Percentiles rank a stretch among this genome's conserved stretches.
These are phyloP conservation scores for Hedya salicella DNA, from an alignment of 2,888 invertebrate species.

Conservation along the genomic window DNA sequence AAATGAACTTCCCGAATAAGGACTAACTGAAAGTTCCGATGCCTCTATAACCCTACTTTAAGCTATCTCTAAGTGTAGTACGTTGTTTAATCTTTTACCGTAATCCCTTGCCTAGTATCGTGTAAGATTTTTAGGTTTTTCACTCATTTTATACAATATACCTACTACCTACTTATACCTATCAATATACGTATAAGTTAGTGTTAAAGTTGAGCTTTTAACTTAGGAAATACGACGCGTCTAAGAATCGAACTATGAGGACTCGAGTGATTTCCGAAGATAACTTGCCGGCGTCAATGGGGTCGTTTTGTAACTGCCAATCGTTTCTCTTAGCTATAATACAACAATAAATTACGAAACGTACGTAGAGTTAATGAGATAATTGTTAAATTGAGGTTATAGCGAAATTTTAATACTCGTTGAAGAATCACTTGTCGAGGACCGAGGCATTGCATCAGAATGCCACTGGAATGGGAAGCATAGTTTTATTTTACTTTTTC, in stretches of 20 bases:
- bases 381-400: constrained; percentile 79
- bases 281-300: constrained; percentile 54
- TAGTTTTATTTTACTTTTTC: constrained; percentile 49
- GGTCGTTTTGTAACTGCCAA: constrained; percentile 74
- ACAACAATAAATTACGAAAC: constrained; percentile 66
- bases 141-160: constrained; percentile 85
- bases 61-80: constrained; percentile 83
- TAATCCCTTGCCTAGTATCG: constrained; percentile 78
- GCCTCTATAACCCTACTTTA: constrained; percentile 72
- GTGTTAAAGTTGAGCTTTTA: constrained; percentile 79
- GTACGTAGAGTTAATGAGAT: constrained; percentile 73
- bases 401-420: constrained; percentile 83
- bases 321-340: constrained; percentile 70
- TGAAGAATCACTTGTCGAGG: constrained; percentile 69
- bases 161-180: constrained; percentile 58
- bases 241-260: constrained; percentile 54
- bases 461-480: constrained; percentile 53
- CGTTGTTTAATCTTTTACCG: constrained; percentile 77
- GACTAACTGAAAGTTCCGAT: constrained; percentile 49
- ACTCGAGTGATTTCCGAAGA: constrained; percentile 49
- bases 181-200: constrained; percentile 80
- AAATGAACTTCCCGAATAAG: constrained; percentile 37
- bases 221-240: constrained; percentile 63
- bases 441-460: constrained; percentile 57
- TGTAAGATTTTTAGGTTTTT: constrained; percentile 82